Conservation (phyloP, 2,797 vertebrate species). For the Parauchenoglanis ngamensis region DNA sequence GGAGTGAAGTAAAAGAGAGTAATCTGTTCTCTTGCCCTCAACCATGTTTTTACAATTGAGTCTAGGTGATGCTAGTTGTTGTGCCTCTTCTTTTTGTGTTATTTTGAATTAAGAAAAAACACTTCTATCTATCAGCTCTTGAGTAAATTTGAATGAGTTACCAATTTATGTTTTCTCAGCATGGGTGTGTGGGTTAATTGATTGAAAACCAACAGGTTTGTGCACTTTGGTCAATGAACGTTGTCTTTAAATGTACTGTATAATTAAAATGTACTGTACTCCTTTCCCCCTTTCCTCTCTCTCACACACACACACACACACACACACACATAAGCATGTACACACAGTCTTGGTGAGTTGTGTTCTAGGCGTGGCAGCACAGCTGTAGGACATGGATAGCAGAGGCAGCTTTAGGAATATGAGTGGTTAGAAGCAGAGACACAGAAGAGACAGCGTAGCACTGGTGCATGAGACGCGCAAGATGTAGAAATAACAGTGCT, state of each 20-base stretch:
- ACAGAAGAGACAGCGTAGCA: conserved; percentile 2
- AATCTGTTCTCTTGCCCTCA: conserved; percentile 42
- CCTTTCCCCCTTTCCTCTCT: conserved; percentile 8
- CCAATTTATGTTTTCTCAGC: conserved; percentile 29
- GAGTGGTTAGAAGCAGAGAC: conserved; percentile 27
- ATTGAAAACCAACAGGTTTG: background rate
- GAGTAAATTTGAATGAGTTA: background rate
- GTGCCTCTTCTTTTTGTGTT: background rate
- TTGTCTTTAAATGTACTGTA: conserved; percentile 4
- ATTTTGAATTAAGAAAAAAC: background rate
- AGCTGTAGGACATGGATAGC: conserved; percentile 22
- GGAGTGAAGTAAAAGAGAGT: conserved; percentile 35
- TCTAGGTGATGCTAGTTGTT: background rate
- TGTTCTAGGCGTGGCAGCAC: conserved; percentile 30
- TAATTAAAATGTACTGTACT: conserved; percentile 16
- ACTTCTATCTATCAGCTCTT: background rate
- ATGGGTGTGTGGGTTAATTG: background rate
- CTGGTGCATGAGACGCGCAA: conserved; percentile 4
- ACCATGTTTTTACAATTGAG: conserved; percentile 1
- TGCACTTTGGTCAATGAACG: background rate
- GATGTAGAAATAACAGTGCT: conserved; percentile 18
- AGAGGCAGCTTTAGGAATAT: background rate
- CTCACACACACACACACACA: background rate
- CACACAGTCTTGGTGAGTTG: conserved; percentile 4
- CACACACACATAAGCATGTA: background rate